Evolutionary conservation across 2,888 invertebrate genomes (phyloP).

Genomic region (Hyposoter dolosus): DNA sequence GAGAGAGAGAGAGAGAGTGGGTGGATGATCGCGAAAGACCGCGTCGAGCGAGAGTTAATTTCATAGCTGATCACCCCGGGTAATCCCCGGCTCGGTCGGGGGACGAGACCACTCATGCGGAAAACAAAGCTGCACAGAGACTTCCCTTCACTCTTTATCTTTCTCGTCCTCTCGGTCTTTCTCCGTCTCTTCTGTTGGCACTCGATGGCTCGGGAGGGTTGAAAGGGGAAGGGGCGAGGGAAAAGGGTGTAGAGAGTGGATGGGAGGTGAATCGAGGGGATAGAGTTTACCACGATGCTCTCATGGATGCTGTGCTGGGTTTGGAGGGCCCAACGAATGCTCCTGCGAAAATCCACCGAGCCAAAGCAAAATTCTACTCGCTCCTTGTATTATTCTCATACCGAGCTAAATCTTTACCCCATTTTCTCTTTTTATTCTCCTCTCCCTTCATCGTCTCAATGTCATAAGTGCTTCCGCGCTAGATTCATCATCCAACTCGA

Average conservation of each 20-base stretch:
- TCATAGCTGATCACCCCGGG: slow-evolving; percentile 85
- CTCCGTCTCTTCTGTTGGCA: slow-evolving; percentile 48
- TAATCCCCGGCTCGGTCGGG: slow-evolving; percentile 80
- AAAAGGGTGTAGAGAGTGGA: slow-evolving; percentile 3
- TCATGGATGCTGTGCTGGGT: slow-evolving; percentile 37
- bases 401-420: slow-evolving; percentile 43
- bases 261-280: slow-evolving; percentile 61
- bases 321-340: slow-evolving; percentile 37
- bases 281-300: slow-evolving; percentile 62
- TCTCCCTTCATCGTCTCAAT: slow-evolving; percentile 69
- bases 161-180: slow-evolving; percentile 13
- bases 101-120: slow-evolving; percentile 81
- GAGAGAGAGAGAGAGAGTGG: slow-evolving; percentile 50
- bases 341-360: slow-evolving; percentile 47
- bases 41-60: slow-evolving; percentile 82
- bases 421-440: slow-evolving; percentile 23
- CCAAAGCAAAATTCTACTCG: slow-evolving; percentile 41
- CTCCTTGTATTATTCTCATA: slow-evolving; percentile 40
- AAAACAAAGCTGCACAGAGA: slow-evolving; percentile 83
- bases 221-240: slow-evolving; percentile 1
- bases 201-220: slow-evolving; percentile 41
- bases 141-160: slow-evolving; percentile 45
- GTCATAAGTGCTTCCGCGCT: slow-evolving; percentile 84
- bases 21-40: slow-evolving; percentile 66
- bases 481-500: slow-evolving; percentile 83